These are phyloP conservation scores for Harpagifer antarcticus DNA, from an alignment of 2,797 vertebrate genomes.

Conservation along the genomic window DNA sequence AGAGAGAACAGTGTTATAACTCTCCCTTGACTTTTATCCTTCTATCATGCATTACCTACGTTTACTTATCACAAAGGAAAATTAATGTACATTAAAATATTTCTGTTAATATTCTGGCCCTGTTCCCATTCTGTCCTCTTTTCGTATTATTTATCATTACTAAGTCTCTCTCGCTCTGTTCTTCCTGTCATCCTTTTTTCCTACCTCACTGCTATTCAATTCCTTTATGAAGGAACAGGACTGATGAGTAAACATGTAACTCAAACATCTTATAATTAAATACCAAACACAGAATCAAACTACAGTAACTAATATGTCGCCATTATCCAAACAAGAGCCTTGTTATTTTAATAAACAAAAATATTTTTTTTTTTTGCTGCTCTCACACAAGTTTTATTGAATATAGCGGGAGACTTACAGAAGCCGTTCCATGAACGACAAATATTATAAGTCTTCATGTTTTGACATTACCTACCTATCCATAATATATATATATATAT, in stretches of 20 bases:
- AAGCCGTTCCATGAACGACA: too few relatives aligned
- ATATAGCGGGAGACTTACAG: too few relatives aligned
- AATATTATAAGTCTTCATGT: too few relatives aligned
- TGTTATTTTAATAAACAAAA: too few relatives aligned
- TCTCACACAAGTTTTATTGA: too few relatives aligned
- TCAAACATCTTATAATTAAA: background rate
- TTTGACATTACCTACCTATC: too few relatives aligned
- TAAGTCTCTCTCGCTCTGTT: background rate
- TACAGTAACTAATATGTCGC: background rate
- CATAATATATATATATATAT: too few relatives aligned
- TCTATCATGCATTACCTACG: background rate
- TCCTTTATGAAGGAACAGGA: background rate
- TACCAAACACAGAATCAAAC: background rate
- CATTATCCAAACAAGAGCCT: background rate
- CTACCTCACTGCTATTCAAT: background rate
- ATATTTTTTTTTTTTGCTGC: fast-evolving
- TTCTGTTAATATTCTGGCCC: background rate
- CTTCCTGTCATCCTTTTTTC: conserved; percentile 2
- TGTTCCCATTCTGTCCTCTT: background rate
- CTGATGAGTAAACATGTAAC: background rate
- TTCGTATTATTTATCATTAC: conserved; percentile 10
- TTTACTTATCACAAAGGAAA: background rate
- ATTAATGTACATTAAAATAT: background rate
- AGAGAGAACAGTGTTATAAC: background rate
- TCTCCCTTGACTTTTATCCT: too few relatives aligned